Base-by-base conservation (phyloP, 1,140 invertebrate genomes). In the Scylla paramamosain region DNA sequence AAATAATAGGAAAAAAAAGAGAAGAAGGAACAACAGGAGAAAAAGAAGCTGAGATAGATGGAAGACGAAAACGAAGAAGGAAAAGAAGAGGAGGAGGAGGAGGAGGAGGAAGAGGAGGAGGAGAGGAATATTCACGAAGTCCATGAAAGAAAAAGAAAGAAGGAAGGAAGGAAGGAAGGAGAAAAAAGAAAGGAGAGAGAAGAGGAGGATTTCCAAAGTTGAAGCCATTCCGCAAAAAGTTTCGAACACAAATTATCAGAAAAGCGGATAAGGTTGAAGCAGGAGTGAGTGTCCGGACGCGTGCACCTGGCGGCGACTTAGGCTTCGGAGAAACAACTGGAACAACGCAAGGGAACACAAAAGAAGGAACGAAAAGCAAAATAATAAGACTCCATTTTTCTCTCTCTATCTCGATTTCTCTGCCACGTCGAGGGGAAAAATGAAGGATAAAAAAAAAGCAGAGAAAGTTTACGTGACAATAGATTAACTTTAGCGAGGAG, bases 181-280 rank as follows among this genome's bases (percentile, higher is more conserved):
- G 52, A 59, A 59, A 8, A 59, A 8, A 8, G 10, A 59, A 8
- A 59, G 52, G 52, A 59, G 52, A 8, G 10, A 8, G 52, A 59
- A 8, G 52, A 59, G 52, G 52, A 25, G 67, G n/a, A 77, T 77
- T n/a, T 20, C 67, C 12, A 77, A 77, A 77, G 12, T 77, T 77
- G n/a, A 77, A 77, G 25, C 67, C 67, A n/a, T 77, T 77, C n/a
- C 67, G 25, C 67, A 77, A 77, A 77, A 77, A 77, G 67, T 77
- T 77, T 77, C 16, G 67, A 77, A 77, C 67, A 77, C 67, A 77
- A 77, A 77, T 77, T 77, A n/a, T 77, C 67, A 77, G 67, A 20
- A 77, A 77, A 77, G 25, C 67, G 67, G 67, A 77, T 77, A 20
- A 77, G 67, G 25, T 7, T 7, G 12, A 12, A 16, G 52, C 52